Evolutionary conservation across 1,140 invertebrate species (phyloP).

Genomic region (Pogonomyrmex barbatus): DNA sequence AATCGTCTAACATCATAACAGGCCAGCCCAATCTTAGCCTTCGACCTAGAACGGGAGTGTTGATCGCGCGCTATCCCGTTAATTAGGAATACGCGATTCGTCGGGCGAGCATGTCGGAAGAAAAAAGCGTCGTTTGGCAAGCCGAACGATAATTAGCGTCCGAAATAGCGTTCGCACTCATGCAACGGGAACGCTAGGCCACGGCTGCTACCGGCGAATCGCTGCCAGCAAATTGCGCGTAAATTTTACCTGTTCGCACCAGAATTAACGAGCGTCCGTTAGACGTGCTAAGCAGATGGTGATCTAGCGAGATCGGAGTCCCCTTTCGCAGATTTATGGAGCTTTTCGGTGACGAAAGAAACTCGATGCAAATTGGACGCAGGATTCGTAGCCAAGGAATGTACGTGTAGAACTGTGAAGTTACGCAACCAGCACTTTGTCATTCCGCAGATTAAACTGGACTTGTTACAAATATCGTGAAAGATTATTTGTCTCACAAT

Average conservation of each 20-base stretch:
- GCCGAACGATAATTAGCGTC: constrained; percentile 65
- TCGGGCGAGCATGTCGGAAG: constrained; percentile 8
- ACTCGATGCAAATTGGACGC: constrained; percentile 43
- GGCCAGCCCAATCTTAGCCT: background rate
- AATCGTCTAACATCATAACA: background rate
- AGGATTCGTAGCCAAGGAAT: constrained; percentile 7
- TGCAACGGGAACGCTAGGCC: constrained; percentile 54
- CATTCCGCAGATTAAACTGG: background rate
- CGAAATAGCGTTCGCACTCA: constrained; percentile 56
- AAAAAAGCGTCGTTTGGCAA: constrained; percentile 45
- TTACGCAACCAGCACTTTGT: constrained; percentile 15
- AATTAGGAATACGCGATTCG: constrained; percentile 63
- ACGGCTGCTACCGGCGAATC: constrained; percentile 47
- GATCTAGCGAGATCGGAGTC: constrained; percentile 40
- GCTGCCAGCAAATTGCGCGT: constrained; percentile 74
- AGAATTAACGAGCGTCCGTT: constrained; percentile 66
- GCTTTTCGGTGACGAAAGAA: constrained; percentile 53
- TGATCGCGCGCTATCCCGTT: constrained; percentile 52
- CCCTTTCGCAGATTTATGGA: constrained; percentile 39
- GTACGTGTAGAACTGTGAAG: background rate
- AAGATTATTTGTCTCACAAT: background rate
- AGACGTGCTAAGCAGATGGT: constrained; percentile 53
- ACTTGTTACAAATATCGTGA: background rate
- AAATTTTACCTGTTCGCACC: constrained; percentile 76
- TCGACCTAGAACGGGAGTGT: constrained; percentile 34